These are phyloP conservation scores for Drosophila rubida DNA, from an alignment of 2,888 invertebrate genomes.

Conservation along the genomic window DNA sequence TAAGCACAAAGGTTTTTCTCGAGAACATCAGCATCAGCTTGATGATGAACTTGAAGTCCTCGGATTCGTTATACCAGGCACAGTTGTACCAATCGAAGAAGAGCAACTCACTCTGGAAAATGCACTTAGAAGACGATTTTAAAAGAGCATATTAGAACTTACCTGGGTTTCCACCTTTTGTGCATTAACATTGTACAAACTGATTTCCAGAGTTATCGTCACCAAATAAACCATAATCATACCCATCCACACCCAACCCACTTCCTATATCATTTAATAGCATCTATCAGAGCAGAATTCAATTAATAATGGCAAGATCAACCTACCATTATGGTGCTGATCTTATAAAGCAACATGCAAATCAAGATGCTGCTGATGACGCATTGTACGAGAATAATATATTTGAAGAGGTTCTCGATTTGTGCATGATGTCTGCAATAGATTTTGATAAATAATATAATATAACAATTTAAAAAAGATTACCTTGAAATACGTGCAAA, in stretches of 20 bases:
- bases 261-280: slow-evolving; percentile 41
- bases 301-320: too few relatives aligned
- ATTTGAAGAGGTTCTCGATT: slow-evolving; percentile 68
- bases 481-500: slow-evolving; percentile 69
- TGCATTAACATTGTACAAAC: slow-evolving; percentile 65
- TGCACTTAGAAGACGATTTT: background rate
- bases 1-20: slow-evolving; percentile 57
- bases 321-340: slow-evolving; percentile 69
- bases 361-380: slow-evolving; percentile 66
- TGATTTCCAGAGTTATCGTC: slow-evolving; percentile 63
- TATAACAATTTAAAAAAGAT: background rate
- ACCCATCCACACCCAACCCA: slow-evolving; percentile 64
- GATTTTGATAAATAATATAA: background rate
- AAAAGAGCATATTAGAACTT: background rate
- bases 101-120: slow-evolving; percentile 70
- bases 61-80: slow-evolving; percentile 77
- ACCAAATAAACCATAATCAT: slow-evolving; percentile 68
- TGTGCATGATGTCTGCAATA: slow-evolving; percentile 55
- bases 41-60: slow-evolving; percentile 69
- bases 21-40: slow-evolving; percentile 78
- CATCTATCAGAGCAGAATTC: background rate
- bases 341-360: slow-evolving; percentile 75
- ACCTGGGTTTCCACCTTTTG: slow-evolving; percentile 67
- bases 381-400: slow-evolving; percentile 71
- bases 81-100: slow-evolving; percentile 73